Evolutionary conservation across 2,113 vertebrate genomes (phyloP), one percentile per base, ranked within the genome.

Genomic region (Larimichthys polyactis): DNA sequence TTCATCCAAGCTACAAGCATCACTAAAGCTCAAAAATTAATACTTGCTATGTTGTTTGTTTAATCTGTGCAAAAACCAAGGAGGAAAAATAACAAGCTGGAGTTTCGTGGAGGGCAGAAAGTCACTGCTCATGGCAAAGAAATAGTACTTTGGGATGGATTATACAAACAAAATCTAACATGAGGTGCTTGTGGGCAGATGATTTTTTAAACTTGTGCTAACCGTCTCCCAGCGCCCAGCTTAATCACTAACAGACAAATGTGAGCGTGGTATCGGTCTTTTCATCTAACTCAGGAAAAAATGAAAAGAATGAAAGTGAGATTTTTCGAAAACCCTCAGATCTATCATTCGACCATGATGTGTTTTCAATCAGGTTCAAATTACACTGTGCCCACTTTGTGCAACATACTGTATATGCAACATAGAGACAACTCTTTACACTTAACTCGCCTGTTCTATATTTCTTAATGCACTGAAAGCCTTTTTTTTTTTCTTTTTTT

Each of bases 401-500:
- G 27, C 29, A 11, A 9, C 9, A 32, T 32, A n/a, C n/a, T n/a
- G n/a, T n/a, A 32, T 32, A 32, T 40, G 36, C 40, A 5, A 36
- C n/a, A 51, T 49, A 36, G 1, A 27, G 15, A 54, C 17, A 4
- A 66, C 17, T 20, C 44, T 46, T 62, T n/a, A 5, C 44, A 54
- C 32, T 48, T 29, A 36, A 8, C 16, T 36, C 22, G 46, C 12
- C 11, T 69, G 43, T 54, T n/a, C 72, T 48, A 46, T 69, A 15
- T 3, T n/a, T 17, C 64, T 69, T 70, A 71, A 57, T 76, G 62
- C 5, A 54, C 43, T 73, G 24, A 14, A 46, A 7, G 65, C 27
- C 54, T 64, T 51, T 29, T 27, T 27, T n/a, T n/a, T n/a, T n/a
- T n/a, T n/a, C n/a, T 27, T 27, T 81, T 32, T 32, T 24, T 68